These are phyloP conservation scores for Lasioglossum baleicum DNA, from an alignment of 1,140 invertebrate genomes.

Conservation along the genomic window DNA sequence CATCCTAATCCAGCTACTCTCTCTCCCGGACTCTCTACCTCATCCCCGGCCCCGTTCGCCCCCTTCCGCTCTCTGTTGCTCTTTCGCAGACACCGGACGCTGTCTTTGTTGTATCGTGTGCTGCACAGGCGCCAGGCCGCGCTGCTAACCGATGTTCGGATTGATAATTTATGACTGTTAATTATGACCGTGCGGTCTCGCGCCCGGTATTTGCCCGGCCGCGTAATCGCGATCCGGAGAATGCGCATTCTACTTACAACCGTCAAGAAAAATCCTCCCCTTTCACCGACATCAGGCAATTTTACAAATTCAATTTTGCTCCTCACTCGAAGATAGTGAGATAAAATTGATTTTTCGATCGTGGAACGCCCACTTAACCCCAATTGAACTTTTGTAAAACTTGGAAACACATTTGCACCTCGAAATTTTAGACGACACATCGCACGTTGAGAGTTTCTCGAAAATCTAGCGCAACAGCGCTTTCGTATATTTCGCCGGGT, in stretches of 20 bases:
- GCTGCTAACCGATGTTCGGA: slow-evolving; percentile 76
- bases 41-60: slow-evolving; percentile 40
- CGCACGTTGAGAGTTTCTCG: no score
- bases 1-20: slow-evolving; percentile 21
- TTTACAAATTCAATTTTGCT: no score
- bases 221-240: slow-evolving; percentile 59
- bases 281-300: no score
- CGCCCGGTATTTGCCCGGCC: slow-evolving; percentile 54
- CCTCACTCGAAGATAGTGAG: no score
- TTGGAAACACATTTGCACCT: no score
- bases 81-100: slow-evolving; percentile 46
- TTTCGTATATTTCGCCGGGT: no score
- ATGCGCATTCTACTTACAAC: neutral
- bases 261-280: neutral
- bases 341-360: no score
- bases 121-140: slow-evolving; percentile 64
- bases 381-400: no score
- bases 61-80: slow-evolving; percentile 49
- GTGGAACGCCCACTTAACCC: no score
- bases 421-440: no score
- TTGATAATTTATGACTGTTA: slow-evolving; percentile 80
- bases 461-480: no score
- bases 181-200: slow-evolving; percentile 77
- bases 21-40: no score
- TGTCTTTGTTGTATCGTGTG: slow-evolving; percentile 57